Conservation (phyloP, 1,140 invertebrate genomes). For the Lepidurus couesii region DNA sequence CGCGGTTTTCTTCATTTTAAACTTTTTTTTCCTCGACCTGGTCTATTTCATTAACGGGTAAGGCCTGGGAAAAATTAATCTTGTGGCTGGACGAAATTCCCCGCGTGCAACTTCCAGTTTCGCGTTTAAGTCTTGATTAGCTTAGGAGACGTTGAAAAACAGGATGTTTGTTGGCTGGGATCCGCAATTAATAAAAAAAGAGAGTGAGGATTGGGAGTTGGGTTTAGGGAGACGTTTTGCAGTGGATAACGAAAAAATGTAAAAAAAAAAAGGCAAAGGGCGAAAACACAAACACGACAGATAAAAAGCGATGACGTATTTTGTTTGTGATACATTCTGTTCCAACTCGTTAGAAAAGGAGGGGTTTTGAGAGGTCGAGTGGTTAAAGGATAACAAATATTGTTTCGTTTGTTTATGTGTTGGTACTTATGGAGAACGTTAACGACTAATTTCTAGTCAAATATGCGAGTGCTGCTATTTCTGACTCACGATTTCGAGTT, state of each 20-base stretch:
- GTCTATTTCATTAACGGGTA: too few relatives aligned
- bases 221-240: not conserved
- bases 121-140: not conserved
- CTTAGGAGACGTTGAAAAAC: not conserved
- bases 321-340: slow-evolving; percentile 7
- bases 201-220: not conserved
- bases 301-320: not conserved
- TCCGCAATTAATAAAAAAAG: not conserved
- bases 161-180: not conserved
- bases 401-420: not conserved
- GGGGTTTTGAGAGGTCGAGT: not conserved
- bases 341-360: not conserved
- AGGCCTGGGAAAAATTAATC: too few relatives aligned
- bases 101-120: not conserved
- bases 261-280: not conserved
- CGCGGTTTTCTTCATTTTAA: too few relatives aligned
- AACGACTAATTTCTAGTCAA: too few relatives aligned
- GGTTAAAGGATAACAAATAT: not conserved
- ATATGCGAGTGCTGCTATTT: too few relatives aligned
- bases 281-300: not conserved
- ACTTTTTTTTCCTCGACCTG: too few relatives aligned
- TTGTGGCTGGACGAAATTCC: not conserved
- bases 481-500: too few relatives aligned
- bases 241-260: not conserved
- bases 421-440: not conserved